Base-by-base conservation (phyloP, 1,140 invertebrate genomes). In the Drosophila kepulauana region DNA sequence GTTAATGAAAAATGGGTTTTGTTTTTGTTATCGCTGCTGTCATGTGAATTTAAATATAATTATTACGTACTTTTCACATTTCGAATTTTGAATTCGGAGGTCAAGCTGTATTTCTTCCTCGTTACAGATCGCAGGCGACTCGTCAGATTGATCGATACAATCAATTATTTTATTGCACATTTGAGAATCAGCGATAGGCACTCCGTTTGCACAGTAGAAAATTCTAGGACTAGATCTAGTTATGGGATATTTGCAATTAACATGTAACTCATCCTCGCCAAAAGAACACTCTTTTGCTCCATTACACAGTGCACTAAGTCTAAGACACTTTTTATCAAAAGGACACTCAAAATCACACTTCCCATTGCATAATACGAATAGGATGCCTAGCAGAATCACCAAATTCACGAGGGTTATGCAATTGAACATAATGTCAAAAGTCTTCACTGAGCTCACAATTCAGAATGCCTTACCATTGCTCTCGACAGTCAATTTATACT, bases 71-170 rank as follows among this genome's bases (percentile, higher is more conserved):
- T 41, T 16, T 25, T 0, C 4, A 6, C 61, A 52, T 0, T 1
- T 8, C 10, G 0, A 5, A 61, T 16, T 20, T n/a, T 35, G 0
- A 1, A n/a, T 25, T 38, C 10, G 20, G 3, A 25, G 20, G 20
- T 25, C 20, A 3, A 25, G 20, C 20, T 25, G 0, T 25, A 25
- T 25, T 25, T 8, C 2, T 1, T 10, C 6, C 7, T 38, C 1
- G 0, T 25, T 25, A n/a, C 46, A 73, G 1, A 57, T 1, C 0
- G 5, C 8, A 1, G 13, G 15, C 3, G 16, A 20, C 8, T 75
- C 59, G 49, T 78, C 71, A 0, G 71, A 70, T 11, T 10, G 11
- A 54, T 78, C 75, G 7, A n/a, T 5, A 10, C 75, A 78, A 0
- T 75, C 41, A 0, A 1, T 1, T 0, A 38, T 0, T 0, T 5